Evolutionary conservation across 2,797 vertebrate species (phyloP), one percentile per base, ranked within the genome.

Genomic region (Sebastes oblongus): DNA sequence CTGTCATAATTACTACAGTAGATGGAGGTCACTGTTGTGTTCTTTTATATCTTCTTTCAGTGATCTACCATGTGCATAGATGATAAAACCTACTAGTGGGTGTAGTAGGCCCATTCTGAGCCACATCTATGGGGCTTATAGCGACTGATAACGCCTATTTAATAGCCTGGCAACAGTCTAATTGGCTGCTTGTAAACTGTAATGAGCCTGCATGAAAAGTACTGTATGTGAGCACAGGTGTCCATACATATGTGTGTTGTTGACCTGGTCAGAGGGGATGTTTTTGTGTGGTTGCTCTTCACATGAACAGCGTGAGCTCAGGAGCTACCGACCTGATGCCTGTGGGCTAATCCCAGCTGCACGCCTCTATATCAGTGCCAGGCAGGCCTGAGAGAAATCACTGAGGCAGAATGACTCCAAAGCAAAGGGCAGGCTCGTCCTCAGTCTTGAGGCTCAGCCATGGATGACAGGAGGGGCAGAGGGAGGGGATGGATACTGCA

Each of bases 321-420:
- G 70, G 56, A 77, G 82, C 70, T 36, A 39, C 77, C 72, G 70
- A 83, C 58, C 79, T 70, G 75, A 75, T 3, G 60, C 79, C 84
- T 71, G 61, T 62, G 67, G 88, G 81, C 80, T 78, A 12, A 72
- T 64, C 59, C 29, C 72, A 86, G 75, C 73, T 75, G 65, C 46
- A 78, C 30, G 32, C 36, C 70, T 82, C 42, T 72, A 46, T 75
- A 72, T 52, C 58, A 74, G 76, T 67, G 81, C 46, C 72, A 62
- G 36, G 73, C 75, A 80, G 52, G 66, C 61, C 62, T 74, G 72
- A 77, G 85, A 87, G 75, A 74, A 88, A 72, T 58, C 79, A 80
- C 74, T 85, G 78, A 78, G 16, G 66, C 86, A 69, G 80, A 82
- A 78, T 71, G 82, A 78, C 73, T 88, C 52, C 16, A 52, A 4